Percentiles rank a stretch among this genome's conserved stretches.
These are phyloP conservation scores for Dryobota labecula DNA, from an alignment of 2,888 invertebrate genomes.

Conservation along the genomic window DNA sequence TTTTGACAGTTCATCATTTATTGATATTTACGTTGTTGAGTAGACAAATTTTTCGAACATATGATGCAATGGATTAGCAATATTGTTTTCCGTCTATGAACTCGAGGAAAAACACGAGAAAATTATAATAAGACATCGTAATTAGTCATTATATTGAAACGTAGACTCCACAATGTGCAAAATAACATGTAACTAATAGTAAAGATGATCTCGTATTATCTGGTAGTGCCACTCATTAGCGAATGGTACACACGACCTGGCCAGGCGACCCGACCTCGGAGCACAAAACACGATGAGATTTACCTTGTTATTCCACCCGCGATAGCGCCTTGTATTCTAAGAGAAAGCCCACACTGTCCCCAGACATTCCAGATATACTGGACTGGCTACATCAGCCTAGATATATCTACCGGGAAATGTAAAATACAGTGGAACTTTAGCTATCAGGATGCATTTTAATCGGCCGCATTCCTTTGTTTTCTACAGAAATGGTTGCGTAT, in stretches of 20 bases:
- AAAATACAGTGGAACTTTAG: slow-evolving; percentile 33
- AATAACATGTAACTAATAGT: slow-evolving; percentile 34
- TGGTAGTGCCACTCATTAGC: slow-evolving; percentile 49
- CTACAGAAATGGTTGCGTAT: slow-evolving; percentile 37
- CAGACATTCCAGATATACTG: slow-evolving; percentile 31
- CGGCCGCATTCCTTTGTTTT: slow-evolving; percentile 46
- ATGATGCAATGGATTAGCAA: too few species aligned
- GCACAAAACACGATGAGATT: slow-evolving; percentile 52
- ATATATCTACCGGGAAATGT: slow-evolving; percentile 41
- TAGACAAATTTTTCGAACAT: too few species aligned
- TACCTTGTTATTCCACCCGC: slow-evolving; percentile 42
- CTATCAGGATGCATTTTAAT: slow-evolving; percentile 56
- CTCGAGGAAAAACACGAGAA: slow-evolving; percentile 12
- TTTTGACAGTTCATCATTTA: too few species aligned
- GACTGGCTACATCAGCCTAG: slow-evolving; percentile 23
- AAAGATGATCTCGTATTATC: slow-evolving; percentile 53
- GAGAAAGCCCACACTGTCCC: slow-evolving; percentile 51
- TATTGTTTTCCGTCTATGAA: slow-evolving; percentile 2
- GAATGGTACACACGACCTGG: slow-evolving; percentile 46
- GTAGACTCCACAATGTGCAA: slow-evolving; percentile 16
- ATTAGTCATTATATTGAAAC: slow-evolving; percentile 22
- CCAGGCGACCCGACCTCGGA: slow-evolving; percentile 36
- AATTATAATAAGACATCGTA: slow-evolving; percentile 1
- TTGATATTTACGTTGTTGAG: too few species aligned
- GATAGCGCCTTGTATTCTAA: slow-evolving; percentile 61